Evolutionary conservation across 2,888 invertebrate species (phyloP).

Genomic region (Trissolcus brochymenae): DNA sequence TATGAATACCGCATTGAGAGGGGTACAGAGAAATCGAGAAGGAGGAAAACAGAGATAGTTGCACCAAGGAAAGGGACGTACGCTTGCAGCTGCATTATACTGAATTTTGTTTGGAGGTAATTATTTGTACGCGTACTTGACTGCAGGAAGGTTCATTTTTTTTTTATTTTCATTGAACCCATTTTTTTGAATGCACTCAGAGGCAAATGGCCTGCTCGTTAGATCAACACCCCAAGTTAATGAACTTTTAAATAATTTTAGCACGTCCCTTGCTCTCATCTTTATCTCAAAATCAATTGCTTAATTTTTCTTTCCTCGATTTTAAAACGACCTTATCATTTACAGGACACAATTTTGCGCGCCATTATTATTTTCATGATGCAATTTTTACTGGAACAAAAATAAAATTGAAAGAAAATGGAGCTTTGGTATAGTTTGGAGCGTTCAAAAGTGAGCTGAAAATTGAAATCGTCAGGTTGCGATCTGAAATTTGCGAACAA

Average conservation of each 20-base stretch:
- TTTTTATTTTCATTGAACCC: conserved; percentile 50
- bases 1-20: conserved; percentile 17
- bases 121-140: conserved; percentile 55
- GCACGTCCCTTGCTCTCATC: too few relatives aligned
- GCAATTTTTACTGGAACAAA: too few relatives aligned
- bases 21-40: conserved; percentile 81
- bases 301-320: too few relatives aligned
- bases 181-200: conserved; percentile 43
- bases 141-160: conserved; percentile 48
- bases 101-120: conserved; percentile 49
- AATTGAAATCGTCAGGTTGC: too few relatives aligned
- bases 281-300: too few relatives aligned
- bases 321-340: too few relatives aligned
- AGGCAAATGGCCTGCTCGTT: conserved; percentile 46
- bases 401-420: too few relatives aligned
- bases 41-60: conserved; percentile 85
- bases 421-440: too few relatives aligned
- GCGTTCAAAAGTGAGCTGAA: neutral
- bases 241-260: conserved; percentile 47
- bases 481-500: too few relatives aligned
- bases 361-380: too few relatives aligned
- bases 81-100: conserved; percentile 46
- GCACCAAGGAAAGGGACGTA: conserved; percentile 77
- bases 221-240: conserved; percentile 46
- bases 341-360: too few relatives aligned